Base-by-base conservation (phyloP, 2,888 invertebrate genomes). In the Taenaris catops region DNA sequence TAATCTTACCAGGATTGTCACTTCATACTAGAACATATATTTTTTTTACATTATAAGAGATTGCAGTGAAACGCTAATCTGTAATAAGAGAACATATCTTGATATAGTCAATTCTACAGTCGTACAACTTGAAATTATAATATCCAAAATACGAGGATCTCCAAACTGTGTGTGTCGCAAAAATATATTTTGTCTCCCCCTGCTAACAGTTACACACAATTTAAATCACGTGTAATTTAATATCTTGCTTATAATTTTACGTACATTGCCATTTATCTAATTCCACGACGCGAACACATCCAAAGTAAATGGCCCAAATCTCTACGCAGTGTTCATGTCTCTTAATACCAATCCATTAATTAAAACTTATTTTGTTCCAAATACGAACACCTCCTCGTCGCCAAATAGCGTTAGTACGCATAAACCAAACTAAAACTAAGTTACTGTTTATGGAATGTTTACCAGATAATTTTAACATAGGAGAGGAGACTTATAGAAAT, bases 271-370 rank as follows among this genome's bases (percentile, higher is more conserved):
- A 47, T 45, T 38, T 47, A 45, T 47, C 38, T 38, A 47, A 44
- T 38, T 34, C 24, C 11, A 38, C 42, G 44, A 44, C 38, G 27
- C 33, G 38, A 40, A 32, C 39, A 37, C 34, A 27, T n/a, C 35
- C 29, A 40, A 32, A 63, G 58, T 59, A 61, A 58, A 4, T 27
- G 40, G 66, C 66, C 73, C 69, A 51, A 51, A 61, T 58, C 63
- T 61, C 57, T 62, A 72, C 65, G 69, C 72, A 50, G 31, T 39
- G 38, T 42, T 46, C 46, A 61, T 70, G 74, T 78, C 80, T 75
- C 81, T 53, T 71, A 78, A 74, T 76, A 68, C 73, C 79, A 69
- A 84, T 86, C 80, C 86, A 84, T 86, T 86, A 86, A 86, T 86
- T 86, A 84, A 83, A 86, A 86, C 74, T 84, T 84, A 78, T 81